Conservation (phyloP, 2,888 invertebrate species). For the Metacarcinus magister region DNA sequence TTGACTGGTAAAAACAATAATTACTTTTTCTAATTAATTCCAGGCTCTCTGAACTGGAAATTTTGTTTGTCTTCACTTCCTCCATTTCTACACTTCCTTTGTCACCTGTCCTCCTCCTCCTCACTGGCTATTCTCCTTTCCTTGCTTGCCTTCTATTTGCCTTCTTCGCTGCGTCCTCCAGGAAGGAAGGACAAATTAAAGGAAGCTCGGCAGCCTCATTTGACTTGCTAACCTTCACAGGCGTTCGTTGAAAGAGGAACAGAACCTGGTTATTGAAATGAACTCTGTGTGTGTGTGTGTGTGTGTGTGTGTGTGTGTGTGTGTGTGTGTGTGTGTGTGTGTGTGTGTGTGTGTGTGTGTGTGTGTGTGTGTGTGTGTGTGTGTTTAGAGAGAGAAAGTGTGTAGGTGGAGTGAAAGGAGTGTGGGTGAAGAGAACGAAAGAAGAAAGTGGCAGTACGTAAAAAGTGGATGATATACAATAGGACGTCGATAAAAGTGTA, state of each 20-base stretch:
- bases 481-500: not conserved
- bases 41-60: not conserved
- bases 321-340: not conserved
- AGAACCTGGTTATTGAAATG: conserved; percentile 58
- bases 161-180: conserved; percentile 26
- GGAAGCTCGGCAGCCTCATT: conserved; percentile 54
- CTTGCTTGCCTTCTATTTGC: not conserved
- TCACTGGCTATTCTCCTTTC: not conserved
- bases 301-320: too few species aligned
- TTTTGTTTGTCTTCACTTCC: conserved; percentile 31
- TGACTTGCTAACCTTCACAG: conserved; percentile 64
- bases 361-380: conserved; percentile 5
- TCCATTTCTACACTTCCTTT: not conserved
- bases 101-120: not conserved
- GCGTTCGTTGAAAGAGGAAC: conserved; percentile 54
- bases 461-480: conserved; percentile 11
- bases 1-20: not conserved
- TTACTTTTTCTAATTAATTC: conserved; percentile 22
- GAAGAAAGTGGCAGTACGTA: not conserved
- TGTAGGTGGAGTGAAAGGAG: not conserved
- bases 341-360: too few species aligned
- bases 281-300: not conserved
- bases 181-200: conserved; percentile 63
- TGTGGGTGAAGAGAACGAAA: not conserved
- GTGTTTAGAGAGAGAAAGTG: not conserved